Conservation (phyloP, 1,140 invertebrate species). For the Holcopasites calliopsidis region DNA sequence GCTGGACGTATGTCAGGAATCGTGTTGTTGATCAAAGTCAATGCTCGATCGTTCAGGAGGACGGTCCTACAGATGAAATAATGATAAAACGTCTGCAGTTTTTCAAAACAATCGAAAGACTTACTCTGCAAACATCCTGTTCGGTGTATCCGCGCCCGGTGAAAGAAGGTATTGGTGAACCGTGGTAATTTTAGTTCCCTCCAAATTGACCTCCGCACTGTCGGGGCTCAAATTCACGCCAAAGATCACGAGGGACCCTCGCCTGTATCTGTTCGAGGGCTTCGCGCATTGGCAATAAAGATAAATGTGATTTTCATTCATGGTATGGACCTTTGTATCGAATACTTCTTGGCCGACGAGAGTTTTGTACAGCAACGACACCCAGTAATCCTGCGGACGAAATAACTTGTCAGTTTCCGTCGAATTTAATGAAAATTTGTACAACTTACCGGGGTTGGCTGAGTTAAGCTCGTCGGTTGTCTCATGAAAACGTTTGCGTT, state of each 20-base stretch:
- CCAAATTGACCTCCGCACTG: constrained; percentile 59
- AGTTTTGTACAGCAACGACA: constrained; percentile 78
- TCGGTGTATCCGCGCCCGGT: constrained; percentile 66
- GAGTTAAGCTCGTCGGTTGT: constrained; percentile 69
- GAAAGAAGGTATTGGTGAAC: constrained; percentile 72
- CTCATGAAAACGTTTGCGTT: constrained; percentile 78
- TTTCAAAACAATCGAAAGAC: constrained; percentile 26
- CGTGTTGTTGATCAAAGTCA: constrained; percentile 76
- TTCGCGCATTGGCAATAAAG: constrained; percentile 78
- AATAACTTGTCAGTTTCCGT: neutral
- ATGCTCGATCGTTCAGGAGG: constrained; percentile 77
- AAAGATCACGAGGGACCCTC: constrained; percentile 76
- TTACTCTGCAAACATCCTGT: constrained; percentile 73
- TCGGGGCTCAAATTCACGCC: constrained; percentile 72
- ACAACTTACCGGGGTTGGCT: constrained; percentile 75
- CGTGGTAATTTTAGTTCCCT: constrained; percentile 64
- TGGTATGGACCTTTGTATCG: constrained; percentile 66
- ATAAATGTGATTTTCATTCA: constrained; percentile 68
- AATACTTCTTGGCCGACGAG: constrained; percentile 77
- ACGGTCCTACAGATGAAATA: constrained; percentile 73
- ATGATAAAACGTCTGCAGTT: neutral
- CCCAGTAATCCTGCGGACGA: constrained; percentile 77
- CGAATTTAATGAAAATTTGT: neutral
- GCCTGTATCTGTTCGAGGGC: constrained; percentile 68
- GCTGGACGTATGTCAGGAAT: constrained; percentile 77